These are phyloP conservation scores for Zaprionus camerounensis DNA, from an alignment of 1,140 invertebrate species.

Conservation along the genomic window DNA sequence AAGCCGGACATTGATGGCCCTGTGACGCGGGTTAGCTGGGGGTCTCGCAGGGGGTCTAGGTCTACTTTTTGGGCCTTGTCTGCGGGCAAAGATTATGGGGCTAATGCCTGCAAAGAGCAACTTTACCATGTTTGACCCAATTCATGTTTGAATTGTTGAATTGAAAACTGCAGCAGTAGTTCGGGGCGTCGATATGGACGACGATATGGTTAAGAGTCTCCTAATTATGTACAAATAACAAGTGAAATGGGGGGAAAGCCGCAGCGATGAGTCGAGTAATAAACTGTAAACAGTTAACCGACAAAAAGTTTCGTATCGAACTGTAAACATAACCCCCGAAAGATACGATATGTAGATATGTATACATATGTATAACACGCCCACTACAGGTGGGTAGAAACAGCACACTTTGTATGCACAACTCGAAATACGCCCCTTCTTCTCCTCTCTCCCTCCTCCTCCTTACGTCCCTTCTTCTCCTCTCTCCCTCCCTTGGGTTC, in stretches of 20 bases:
- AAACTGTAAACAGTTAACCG: constrained; percentile 24
- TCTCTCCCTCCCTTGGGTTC: not conserved
- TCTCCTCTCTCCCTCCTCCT: too few relatives aligned
- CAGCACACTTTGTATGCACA: constrained; percentile 8
- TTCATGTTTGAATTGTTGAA: constrained; percentile 36
- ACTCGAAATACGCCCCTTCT: not conserved
- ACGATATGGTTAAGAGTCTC: constrained; percentile 37
- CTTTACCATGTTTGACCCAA: constrained; percentile 35
- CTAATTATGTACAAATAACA: constrained; percentile 37
- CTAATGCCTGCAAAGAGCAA: constrained; percentile 36
- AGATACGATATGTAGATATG: not conserved
- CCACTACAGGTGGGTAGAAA: not conserved
- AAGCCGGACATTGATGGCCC: constrained; percentile 49
- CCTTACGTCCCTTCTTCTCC: not conserved
- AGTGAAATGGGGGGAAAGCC: constrained; percentile 37
- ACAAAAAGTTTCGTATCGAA: constrained; percentile 40
- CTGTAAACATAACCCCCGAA: not conserved
- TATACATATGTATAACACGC: not conserved
- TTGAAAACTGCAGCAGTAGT: constrained; percentile 16
- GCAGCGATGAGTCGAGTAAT: constrained; percentile 3
- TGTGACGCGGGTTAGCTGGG: not conserved
- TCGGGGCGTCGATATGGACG: constrained; percentile 31
- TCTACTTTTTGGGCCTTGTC: constrained; percentile 15
- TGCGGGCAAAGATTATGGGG: constrained; percentile 57
- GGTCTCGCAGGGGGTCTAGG: constrained; percentile 18